These are phyloP conservation scores for Drosophila nebulosa DNA, from an alignment of 1,140 invertebrate genomes.

Conservation along the genomic window DNA sequence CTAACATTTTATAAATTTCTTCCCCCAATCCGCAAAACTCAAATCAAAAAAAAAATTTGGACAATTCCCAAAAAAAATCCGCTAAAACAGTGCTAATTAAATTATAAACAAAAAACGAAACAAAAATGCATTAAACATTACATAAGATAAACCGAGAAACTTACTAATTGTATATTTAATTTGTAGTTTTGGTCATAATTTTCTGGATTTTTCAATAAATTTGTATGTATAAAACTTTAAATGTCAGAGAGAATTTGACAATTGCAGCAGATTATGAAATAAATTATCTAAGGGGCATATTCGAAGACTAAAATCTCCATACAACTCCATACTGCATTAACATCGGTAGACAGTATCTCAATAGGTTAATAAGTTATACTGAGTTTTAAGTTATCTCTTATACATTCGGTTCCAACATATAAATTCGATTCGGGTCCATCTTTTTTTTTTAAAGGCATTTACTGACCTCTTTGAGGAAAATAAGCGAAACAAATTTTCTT, in stretches of 20 bases:
- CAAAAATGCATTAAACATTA: background rate
- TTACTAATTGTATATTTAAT: background rate
- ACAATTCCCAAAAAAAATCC: background rate
- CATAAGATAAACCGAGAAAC: background rate
- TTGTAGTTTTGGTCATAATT: background rate
- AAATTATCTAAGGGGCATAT: background rate
- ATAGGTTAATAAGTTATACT: too few species aligned
- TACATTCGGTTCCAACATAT: too few species aligned
- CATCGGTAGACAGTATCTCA: background rate
- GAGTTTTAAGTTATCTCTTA: too few species aligned
- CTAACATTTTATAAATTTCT: slow-evolving; percentile 45
- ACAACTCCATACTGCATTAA: too few species aligned
- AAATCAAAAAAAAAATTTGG: slow-evolving; percentile 24
- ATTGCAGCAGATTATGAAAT: background rate
- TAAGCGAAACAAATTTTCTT: too few species aligned
- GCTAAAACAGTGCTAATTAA: background rate
- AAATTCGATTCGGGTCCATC: too few species aligned
- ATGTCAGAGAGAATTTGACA: background rate
- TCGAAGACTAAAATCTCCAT: background rate
- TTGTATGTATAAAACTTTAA: slow-evolving; percentile 12
- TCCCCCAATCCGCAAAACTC: slow-evolving; percentile 23
- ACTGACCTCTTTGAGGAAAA: too few species aligned
- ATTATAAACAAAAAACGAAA: slow-evolving; percentile 7
- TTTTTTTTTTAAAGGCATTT: too few species aligned
- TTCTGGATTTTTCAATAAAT: slow-evolving; percentile 9